Conservation (phyloP, 2,797 vertebrate genomes). For the Malurus splendens region DNA sequence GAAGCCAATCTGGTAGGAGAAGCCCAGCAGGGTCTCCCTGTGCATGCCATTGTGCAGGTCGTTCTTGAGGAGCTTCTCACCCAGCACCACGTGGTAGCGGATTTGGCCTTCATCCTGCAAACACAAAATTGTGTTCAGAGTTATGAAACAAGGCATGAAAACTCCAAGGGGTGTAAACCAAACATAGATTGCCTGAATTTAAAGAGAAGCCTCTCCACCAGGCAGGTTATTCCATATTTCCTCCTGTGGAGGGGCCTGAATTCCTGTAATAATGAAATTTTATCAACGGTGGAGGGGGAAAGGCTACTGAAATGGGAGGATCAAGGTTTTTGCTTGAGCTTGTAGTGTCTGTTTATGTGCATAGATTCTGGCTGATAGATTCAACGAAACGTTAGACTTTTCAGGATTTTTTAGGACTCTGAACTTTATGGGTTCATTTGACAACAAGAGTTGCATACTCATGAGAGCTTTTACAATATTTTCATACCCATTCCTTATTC, state of each 20-base stretch:
- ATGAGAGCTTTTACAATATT: not conserved
- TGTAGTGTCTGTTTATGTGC: not conserved
- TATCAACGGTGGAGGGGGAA: not conserved
- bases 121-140: not conserved
- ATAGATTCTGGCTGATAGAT: not conserved
- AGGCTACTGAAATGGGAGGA: not conserved
- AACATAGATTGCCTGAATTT: not conserved
- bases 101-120: conserved; percentile 79
- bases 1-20: conserved; percentile 81
- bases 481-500: not conserved
- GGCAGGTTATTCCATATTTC: not conserved
- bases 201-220: not conserved
- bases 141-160: not conserved
- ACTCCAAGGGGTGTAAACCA: not conserved
- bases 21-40: conserved; percentile 85
- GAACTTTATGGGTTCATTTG: not conserved
- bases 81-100: conserved; percentile 81
- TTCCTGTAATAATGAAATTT: not conserved
- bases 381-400: not conserved
- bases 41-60: conserved; percentile 83
- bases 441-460: not conserved
- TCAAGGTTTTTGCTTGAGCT: not conserved
- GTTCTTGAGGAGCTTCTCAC: conserved; percentile 77
- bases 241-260: not conserved
- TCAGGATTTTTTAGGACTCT: not conserved